These are phyloP conservation scores for Pachypsylla venusta DNA, from an alignment of 1,140 invertebrate species.

Conservation along the genomic window DNA sequence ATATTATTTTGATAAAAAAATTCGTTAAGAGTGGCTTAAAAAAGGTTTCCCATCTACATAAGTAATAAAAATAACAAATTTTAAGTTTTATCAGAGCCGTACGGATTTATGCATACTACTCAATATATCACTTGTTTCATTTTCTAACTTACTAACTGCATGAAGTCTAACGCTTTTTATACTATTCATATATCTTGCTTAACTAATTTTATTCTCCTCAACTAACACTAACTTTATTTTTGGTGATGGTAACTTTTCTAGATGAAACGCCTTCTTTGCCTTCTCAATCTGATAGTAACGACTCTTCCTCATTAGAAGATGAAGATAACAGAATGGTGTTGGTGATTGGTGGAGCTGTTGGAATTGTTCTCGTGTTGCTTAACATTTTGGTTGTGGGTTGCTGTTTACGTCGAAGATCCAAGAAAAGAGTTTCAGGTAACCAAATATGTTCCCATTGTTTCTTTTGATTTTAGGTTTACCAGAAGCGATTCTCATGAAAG, in stretches of 20 bases:
- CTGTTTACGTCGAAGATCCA: constrained; percentile 60
- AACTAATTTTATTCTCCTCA: too few species aligned
- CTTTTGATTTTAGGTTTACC: constrained; percentile 37
- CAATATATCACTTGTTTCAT: too few species aligned
- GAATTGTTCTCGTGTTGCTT: constrained; percentile 51
- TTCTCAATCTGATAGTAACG: constrained; percentile 24
- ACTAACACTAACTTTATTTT: too few species aligned
- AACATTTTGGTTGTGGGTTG: constrained; percentile 76
- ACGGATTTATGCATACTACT: too few species aligned
- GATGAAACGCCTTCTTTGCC: constrained; percentile 21
- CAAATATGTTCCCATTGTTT: constrained; percentile 15
- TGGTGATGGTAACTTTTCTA: not conserved
- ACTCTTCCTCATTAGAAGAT: constrained; percentile 10
- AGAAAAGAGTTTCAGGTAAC: constrained; percentile 49
- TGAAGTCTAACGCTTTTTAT: too few species aligned
- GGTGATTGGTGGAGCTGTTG: constrained; percentile 53
- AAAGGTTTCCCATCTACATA: too few species aligned
- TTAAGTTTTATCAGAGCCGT: too few species aligned
- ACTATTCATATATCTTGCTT: too few species aligned
- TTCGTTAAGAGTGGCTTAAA: too few species aligned
- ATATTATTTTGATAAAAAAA: too few species aligned
- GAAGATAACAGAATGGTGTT: constrained; percentile 39
- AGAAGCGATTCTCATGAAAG: constrained; percentile 45
- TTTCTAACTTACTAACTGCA: too few species aligned
- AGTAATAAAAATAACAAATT: too few species aligned